Conservation (phyloP, 2,797 vertebrate species). For the Aulostomus chinensis region DNA sequence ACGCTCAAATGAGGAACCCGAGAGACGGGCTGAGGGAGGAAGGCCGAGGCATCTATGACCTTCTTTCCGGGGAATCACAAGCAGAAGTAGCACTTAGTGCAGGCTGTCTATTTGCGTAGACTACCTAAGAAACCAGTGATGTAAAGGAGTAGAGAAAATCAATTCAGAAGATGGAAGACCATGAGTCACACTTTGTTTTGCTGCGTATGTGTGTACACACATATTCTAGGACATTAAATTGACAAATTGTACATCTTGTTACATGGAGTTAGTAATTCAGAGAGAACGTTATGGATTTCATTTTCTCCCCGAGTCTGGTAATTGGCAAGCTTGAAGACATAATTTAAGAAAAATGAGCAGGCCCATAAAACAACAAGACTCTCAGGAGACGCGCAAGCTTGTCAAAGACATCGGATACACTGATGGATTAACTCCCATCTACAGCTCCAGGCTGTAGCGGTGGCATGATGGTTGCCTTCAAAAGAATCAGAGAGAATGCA, state of each 20-base stretch:
- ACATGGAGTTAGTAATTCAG: not conserved
- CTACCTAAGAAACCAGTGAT: conserved; percentile 13
- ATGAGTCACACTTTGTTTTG: conserved; percentile 8
- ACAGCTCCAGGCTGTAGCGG: conserved; percentile 24
- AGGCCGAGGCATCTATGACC: conserved; percentile 2
- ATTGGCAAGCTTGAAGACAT: conserved; percentile 16
- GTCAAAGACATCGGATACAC: conserved; percentile 31
- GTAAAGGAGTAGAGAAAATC: not conserved
- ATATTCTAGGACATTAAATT: not conserved
- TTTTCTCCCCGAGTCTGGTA: conserved; percentile 10
- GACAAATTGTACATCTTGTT: conserved; percentile 4
- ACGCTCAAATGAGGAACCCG: not conserved
- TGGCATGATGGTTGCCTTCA: conserved; percentile 34
- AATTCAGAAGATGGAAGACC: not conserved
- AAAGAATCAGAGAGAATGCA: conserved; percentile 27
- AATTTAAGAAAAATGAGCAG: conserved; percentile 13
- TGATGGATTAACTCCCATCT: conserved; percentile 35
- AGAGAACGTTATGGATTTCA: conserved; percentile 12
- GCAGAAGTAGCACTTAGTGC: conserved; percentile 31
- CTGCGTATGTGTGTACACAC: not conserved
- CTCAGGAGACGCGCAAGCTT: conserved; percentile 18
- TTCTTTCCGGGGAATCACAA: conserved; percentile 17
- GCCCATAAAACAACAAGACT: conserved; percentile 27
- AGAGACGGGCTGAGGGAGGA: not conserved
- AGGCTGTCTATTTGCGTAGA: conserved; percentile 22